phyloP scores from a whole-genome alignment of 2,888 invertebrate species.

The Hipparchia sbordonii region DNA sequence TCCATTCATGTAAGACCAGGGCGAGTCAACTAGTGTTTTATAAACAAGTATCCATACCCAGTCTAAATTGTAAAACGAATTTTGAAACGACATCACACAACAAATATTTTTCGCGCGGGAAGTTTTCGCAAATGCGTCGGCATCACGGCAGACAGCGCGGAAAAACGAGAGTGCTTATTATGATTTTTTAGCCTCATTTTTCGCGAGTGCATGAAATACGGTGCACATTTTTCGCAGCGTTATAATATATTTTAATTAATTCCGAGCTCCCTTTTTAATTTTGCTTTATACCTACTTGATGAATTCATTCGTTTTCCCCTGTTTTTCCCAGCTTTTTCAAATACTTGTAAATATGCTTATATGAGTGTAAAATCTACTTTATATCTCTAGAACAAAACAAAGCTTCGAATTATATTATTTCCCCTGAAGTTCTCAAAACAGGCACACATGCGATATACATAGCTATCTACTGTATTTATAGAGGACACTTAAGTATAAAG shows the following conservation, averaged over 20 bases:
- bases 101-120: background rate
- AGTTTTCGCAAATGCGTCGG: background rate
- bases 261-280: background rate
- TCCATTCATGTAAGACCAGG: no score
- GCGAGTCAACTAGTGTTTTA: no score
- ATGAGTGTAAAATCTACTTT: no score
- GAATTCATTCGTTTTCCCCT: background rate
- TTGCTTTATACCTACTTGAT: background rate
- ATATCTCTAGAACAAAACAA: no score
- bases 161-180: background rate
- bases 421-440: no score
- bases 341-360: background rate
- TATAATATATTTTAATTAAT: slow-evolving; percentile 1
- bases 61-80: background rate
- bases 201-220: background rate
- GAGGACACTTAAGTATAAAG: background rate
- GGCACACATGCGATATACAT: no score
- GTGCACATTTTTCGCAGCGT: background rate
- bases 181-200: slow-evolving; percentile 6
- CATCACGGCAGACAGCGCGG: background rate
- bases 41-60: no score
- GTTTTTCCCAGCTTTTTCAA: background rate
- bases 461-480: background rate
- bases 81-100: background rate
- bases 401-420: no score